A percentile compares a stretch with the other conserved stretches of the same genome.
phyloP scores from a whole-genome alignment of 2,888 invertebrate genomes.

The Automeris io region DNA sequence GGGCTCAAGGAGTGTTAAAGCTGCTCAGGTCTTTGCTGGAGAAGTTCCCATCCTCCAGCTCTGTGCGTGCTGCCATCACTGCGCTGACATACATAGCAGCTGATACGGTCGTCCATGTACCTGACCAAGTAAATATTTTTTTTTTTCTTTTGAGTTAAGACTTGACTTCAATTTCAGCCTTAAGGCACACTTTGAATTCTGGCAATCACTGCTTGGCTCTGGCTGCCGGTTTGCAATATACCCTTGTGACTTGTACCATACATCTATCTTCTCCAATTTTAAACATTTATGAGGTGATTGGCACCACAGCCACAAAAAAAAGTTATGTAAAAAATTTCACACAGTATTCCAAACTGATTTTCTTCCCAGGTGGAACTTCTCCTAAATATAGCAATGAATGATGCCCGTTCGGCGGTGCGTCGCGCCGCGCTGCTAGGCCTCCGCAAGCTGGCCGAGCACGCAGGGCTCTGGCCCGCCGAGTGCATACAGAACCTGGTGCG shows the following conservation, averaged over 20 bases:
- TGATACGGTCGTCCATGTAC: constrained; percentile 92
- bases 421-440: constrained; percentile 56
- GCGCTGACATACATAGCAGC: constrained; percentile 93
- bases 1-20: constrained; percentile 80
- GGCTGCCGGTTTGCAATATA: no score
- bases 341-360: neutral
- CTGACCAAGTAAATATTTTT: constrained; percentile 82
- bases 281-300: no score
- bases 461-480: constrained; percentile 56
- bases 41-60: constrained; percentile 61
- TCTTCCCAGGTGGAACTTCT: constrained; percentile 71
- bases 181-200: neutral
- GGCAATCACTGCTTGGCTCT: no score
- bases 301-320: no score
- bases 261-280: no score
- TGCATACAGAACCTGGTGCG: constrained; percentile 45
- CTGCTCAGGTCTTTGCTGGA: constrained; percentile 57
- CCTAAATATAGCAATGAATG: constrained; percentile 54
- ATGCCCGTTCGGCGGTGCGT: constrained; percentile 54
- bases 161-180: no score
- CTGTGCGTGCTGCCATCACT: constrained; percentile 83
- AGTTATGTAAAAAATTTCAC: neutral
- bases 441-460: constrained; percentile 49
- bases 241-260: no score
- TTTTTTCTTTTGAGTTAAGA: no score